These are phyloP conservation scores for Bryconaethiops microstoma DNA, from an alignment of 2,797 vertebrate genomes.

Conservation along the genomic window DNA sequence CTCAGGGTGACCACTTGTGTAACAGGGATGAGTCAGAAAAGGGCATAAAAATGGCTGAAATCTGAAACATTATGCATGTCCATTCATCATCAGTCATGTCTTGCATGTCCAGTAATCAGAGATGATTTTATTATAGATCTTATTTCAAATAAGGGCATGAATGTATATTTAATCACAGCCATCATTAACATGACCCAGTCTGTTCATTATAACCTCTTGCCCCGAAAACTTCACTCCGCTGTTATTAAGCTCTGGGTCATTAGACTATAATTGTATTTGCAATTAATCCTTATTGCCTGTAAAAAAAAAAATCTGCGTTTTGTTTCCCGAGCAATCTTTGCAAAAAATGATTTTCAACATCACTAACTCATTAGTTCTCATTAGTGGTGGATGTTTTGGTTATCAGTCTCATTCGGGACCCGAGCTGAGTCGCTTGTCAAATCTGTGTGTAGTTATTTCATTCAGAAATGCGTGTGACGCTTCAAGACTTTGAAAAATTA, in stretches of 20 bases:
- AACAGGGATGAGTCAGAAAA: no score
- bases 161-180: background rate
- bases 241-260: background rate
- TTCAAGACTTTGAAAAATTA: no score
- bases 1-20: no score
- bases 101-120: background rate
- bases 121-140: background rate
- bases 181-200: background rate
- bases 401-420: background rate
- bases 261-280: background rate
- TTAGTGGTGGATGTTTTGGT: background rate
- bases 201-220: background rate
- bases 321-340: background rate
- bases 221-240: background rate
- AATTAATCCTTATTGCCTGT: background rate
- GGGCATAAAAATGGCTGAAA: background rate
- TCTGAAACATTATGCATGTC: background rate
- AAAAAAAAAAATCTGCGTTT: background rate
- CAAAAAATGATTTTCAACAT: background rate
- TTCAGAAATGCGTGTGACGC: background rate
- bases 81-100: background rate
- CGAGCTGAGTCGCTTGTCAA: background rate
- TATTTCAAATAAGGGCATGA: no score
- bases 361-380: background rate
- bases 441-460: background rate